phyloP scores from a whole-genome alignment of 2,888 invertebrate species.

The Pterobdella sp. region DNA sequence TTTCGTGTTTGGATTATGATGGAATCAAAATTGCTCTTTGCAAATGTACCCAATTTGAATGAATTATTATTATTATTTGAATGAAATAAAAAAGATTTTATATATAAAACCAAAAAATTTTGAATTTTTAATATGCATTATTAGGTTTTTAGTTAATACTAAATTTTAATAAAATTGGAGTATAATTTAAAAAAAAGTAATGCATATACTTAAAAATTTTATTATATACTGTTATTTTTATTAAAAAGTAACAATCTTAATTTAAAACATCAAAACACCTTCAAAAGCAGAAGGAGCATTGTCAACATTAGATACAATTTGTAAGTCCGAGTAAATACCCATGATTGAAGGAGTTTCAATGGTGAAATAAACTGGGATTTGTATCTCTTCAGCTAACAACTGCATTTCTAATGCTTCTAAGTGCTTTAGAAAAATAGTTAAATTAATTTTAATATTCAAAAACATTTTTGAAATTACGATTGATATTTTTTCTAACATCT shows the following conservation, averaged over 20 bases:
- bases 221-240: neutral
- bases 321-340: conserved; percentile 68
- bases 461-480: neutral
- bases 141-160: neutral
- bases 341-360: conserved; percentile 67
- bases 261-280: conserved; percentile 44
- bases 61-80: neutral
- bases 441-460: neutral
- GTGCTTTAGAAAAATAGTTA: conserved; percentile 39
- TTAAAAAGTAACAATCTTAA: neutral
- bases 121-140: no score
- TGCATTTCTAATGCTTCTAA: conserved; percentile 64
- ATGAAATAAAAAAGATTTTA: conserved; percentile 8
- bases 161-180: neutral
- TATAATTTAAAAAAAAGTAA: neutral
- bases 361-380: conserved; percentile 80
- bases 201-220: neutral
- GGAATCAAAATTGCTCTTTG: neutral
- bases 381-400: conserved; percentile 69
- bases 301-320: conserved; percentile 62
- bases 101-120: neutral
- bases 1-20: no score
- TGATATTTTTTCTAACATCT: conserved; percentile 40
- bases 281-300: conserved; percentile 71
- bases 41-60: no score